These are phyloP conservation scores for Scyliorhinus canicula DNA, from an alignment of 2,797 vertebrate species.

Conservation along the genomic window DNA sequence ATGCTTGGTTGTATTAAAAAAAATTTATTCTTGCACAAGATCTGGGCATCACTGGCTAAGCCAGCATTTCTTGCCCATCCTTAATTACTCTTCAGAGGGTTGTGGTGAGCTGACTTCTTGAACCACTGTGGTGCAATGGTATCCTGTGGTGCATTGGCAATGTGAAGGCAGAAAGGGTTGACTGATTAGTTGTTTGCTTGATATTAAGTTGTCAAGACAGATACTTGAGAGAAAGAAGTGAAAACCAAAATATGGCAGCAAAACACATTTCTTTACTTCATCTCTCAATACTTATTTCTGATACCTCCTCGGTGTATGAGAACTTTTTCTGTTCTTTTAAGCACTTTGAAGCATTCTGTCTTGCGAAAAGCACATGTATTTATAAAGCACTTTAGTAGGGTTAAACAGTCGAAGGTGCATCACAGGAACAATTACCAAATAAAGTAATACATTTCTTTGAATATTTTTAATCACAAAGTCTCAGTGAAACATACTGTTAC, in stretches of 20 bases:
- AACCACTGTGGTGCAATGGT: too few species aligned
- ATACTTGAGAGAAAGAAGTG: neutral
- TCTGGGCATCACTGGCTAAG: neutral
- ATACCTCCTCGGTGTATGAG: neutral
- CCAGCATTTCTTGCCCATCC: too few species aligned
- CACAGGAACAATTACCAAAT: neutral
- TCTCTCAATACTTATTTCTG: neutral
- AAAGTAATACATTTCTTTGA: neutral
- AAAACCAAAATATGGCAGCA: neutral
- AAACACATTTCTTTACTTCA: neutral
- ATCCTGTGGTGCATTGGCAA: neutral
- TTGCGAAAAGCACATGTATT: too few species aligned
- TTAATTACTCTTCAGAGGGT: too few species aligned
- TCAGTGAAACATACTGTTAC: neutral
- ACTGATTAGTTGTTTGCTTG: neutral
- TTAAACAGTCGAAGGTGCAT: too few species aligned
- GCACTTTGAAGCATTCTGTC: neutral
- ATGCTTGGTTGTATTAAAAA: neutral
- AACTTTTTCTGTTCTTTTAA: neutral
- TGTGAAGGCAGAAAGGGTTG: neutral
- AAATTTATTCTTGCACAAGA: neutral
- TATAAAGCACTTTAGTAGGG: too few species aligned
- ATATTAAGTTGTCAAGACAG: neutral
- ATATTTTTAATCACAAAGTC: neutral
- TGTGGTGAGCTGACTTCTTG: too few species aligned